Percentiles rank a stretch among this genome's conserved stretches.
Evolutionary conservation across 2,113 vertebrate species (phyloP).

Genomic region (Oreochromis aureus): DNA sequence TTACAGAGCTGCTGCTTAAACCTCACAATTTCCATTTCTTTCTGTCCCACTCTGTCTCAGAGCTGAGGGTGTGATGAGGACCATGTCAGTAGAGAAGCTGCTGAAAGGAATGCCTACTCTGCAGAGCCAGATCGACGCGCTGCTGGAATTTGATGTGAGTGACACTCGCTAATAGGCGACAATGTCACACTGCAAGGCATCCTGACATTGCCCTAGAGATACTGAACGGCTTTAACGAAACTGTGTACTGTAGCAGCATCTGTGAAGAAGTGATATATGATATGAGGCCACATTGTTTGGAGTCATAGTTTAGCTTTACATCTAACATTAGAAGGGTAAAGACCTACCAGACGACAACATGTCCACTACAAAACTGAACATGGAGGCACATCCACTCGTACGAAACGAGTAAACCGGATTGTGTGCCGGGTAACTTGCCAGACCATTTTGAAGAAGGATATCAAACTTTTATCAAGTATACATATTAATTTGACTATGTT

Average conservation of each 20-base stretch:
- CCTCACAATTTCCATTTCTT: neutral
- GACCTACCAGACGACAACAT: neutral
- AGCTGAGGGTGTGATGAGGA: conserved; percentile 94
- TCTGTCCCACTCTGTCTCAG: conserved; percentile 58
- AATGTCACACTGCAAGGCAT: neutral
- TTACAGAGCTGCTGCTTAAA: neutral
- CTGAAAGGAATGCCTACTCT: conserved; percentile 95
- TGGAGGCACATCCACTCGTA: neutral
- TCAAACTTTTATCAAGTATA: neutral
- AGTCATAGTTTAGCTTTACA: neutral
- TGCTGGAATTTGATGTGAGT: conserved; percentile 96
- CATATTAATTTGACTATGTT: neutral
- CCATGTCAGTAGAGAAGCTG: conserved; percentile 93
- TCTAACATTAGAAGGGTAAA: neutral
- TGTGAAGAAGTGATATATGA: neutral
- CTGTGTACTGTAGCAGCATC: neutral
- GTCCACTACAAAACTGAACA: neutral
- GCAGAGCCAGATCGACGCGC: conserved; percentile 93
- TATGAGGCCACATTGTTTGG: neutral
- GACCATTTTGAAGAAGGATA: neutral
- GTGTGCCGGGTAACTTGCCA: neutral
- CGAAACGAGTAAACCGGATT: neutral
- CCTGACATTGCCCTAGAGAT: neutral
- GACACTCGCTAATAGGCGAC: neutral
- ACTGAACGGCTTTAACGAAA: neutral